Percentiles rank a stretch among this genome's conserved stretches.
These are phyloP conservation scores for Anoplophora glabripennis DNA, from an alignment of 1,140 invertebrate genomes.

Conservation along the genomic window DNA sequence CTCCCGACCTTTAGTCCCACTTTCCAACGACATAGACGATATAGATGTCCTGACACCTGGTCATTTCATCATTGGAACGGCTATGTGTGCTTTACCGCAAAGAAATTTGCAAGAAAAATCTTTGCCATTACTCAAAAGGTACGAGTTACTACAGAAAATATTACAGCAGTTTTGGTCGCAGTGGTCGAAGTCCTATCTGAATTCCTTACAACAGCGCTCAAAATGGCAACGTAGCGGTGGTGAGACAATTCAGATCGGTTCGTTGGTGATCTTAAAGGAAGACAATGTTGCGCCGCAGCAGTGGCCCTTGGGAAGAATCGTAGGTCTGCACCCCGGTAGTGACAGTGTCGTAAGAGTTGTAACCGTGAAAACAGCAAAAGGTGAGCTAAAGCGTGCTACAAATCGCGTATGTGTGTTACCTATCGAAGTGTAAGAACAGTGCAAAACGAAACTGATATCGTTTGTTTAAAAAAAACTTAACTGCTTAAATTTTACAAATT, in stretches of 20 bases:
- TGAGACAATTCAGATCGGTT: neutral
- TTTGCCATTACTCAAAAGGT: neutral
- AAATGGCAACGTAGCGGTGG: neutral
- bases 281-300: conserved; percentile 31
- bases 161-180: no score
- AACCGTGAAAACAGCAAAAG: neutral
- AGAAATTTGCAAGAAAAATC: conserved; percentile 3
- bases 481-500: no score
- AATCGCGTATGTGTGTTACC: conserved; percentile 7
- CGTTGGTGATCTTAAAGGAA: conserved; percentile 32
- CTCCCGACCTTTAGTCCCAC: conserved; percentile 10
- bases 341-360: conserved; percentile 34
- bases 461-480: no score
- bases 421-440: neutral
- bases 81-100: neutral
- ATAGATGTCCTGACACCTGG: neutral
- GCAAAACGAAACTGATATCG: no score
- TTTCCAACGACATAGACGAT: neutral
- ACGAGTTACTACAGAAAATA: no score
- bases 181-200: no score
- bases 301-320: conserved; percentile 35
- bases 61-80: neutral
- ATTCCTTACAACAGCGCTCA: no score
- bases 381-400: neutral
- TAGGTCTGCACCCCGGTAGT: conserved; percentile 23